Evolutionary conservation across 2,888 invertebrate species (phyloP), one percentile per base, ranked within the genome.

Genomic region (Cinara cedri): DNA sequence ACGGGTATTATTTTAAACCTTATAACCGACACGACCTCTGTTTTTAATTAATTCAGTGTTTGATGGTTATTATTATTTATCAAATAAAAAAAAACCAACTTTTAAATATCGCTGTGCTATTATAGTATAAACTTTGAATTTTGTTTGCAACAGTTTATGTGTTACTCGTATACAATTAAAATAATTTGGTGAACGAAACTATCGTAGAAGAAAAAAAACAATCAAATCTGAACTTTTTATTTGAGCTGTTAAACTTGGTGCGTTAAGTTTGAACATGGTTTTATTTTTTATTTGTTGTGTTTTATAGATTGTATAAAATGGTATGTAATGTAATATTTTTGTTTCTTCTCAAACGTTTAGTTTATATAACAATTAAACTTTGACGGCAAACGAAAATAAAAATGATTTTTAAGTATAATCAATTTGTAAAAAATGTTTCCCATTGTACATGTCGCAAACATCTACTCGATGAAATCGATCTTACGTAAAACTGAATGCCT

Each of bases 31-130:
- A 68, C 13, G 68, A 68, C 49, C 44, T n/a, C 16, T 16, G 26
- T 26, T 65, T 68, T 68, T 49, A 51, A 68, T 68, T 49, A 51
- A 68, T 10, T 51, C 51, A 24, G 3, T n/a, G n/a, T 51, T 51
- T 68, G 13, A 13, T 2, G 24, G 49, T 51, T 16, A 24, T 49
- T n/a, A n/a, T 46, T 46, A 46, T 68, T 11, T 6, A 46, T 46
- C 21, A 60, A 24, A 10, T 24, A 60, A 54, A 60, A 60, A 10
- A 60, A 26, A 26, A 16, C 60, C 26, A 60, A 26, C 1, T 60
- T 60, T 26, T 16, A 26, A 60, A 26, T 6, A 34, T 6, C 34
- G 34, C 34, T 34, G 34, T 34, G 34, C 34, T 34, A 3, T 34
- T 34, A 34, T 9, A 24, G 14, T 24, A 24, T 14, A 60, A 26